These are phyloP conservation scores for Musca vetustissima DNA, from an alignment of 1,140 invertebrate genomes.

Conservation along the genomic window DNA sequence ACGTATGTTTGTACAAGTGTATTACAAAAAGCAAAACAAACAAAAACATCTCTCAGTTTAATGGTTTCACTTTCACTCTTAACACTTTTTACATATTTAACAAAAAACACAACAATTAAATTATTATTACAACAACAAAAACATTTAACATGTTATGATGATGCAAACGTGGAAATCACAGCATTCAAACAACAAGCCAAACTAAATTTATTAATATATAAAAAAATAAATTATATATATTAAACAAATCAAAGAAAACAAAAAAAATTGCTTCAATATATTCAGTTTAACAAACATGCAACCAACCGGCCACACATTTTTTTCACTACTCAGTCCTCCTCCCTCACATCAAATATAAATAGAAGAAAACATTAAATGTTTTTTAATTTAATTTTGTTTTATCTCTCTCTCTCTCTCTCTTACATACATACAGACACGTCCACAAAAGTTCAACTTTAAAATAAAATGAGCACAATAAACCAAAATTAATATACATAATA, in stretches of 20 bases:
- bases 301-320: no score
- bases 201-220: not conserved
- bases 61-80: slow-evolving; percentile 22
- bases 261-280: not conserved
- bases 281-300: not conserved
- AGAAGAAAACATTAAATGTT: slow-evolving; percentile 14
- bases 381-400: not conserved
- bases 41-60: slow-evolving; percentile 13
- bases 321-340: not conserved
- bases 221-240: not conserved
- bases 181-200: not conserved
- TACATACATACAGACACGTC: not conserved
- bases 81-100: slow-evolving; percentile 22
- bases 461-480: not conserved
- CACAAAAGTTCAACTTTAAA: slow-evolving; percentile 16
- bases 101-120: not conserved
- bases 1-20: not conserved
- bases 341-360: not conserved
- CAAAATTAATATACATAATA: not conserved
- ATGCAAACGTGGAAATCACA: not conserved
- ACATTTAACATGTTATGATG: not conserved
- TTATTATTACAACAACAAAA: slow-evolving; percentile 6
- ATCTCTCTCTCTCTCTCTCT: not conserved
- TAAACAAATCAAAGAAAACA: not conserved
- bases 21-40: slow-evolving; percentile 9